Conservation (phyloP, 1,140 invertebrate species). For the Cyphomyrmex costatus region DNA sequence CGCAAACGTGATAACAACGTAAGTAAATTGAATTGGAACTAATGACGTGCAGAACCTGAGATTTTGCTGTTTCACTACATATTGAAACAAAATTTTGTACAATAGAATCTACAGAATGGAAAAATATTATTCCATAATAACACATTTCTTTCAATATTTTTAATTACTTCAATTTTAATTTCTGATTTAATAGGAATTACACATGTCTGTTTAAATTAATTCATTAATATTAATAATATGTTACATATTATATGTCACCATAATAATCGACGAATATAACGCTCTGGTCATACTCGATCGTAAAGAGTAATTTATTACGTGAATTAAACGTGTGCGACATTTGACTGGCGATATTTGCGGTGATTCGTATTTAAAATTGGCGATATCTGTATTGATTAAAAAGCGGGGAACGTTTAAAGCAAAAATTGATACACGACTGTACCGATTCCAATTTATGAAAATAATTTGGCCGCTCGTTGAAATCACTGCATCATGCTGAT, state of each 20-base stretch:
- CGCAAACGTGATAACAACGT: not conserved
- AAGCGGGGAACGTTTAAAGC: conserved; percentile 28
- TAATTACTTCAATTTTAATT: conserved; percentile 41
- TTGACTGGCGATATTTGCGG: conserved; percentile 22
- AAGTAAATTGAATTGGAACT: not conserved
- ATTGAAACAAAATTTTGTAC: not conserved
- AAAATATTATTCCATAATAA: conserved; percentile 12
- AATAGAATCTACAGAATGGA: not conserved
- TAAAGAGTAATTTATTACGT: conserved; percentile 54
- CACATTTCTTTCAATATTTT: not conserved
- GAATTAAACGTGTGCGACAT: conserved; percentile 39
- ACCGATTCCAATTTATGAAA: conserved; percentile 53
- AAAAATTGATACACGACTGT: conserved; percentile 30
- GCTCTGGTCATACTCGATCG: not conserved
- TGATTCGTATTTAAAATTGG: conserved; percentile 52
- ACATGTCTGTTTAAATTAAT: conserved; percentile 37
- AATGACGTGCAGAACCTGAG: not conserved
- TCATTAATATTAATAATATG: conserved; percentile 49
- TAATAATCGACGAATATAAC: conserved; percentile 28
- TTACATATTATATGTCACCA: conserved; percentile 36
- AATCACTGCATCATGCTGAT: not conserved
- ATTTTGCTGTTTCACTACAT: not conserved
- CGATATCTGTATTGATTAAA: conserved; percentile 57
- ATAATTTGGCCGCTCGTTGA: conserved; percentile 40
- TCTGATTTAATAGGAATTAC: conserved; percentile 6